These are phyloP conservation scores for Cosmorhoe ocellata DNA, from an alignment of 2,888 invertebrate genomes.

Conservation along the genomic window DNA sequence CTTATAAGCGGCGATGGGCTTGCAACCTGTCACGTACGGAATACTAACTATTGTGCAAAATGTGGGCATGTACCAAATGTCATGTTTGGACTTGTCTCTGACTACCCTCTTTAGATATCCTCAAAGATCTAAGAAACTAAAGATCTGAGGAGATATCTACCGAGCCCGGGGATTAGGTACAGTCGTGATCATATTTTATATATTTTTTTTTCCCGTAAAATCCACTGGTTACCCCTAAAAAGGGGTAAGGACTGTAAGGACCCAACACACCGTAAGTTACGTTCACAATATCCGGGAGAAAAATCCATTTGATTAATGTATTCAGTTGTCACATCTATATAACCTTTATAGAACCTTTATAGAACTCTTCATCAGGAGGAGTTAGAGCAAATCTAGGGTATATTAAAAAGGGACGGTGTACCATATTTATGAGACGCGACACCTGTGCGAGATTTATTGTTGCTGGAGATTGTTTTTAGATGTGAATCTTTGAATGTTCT, in stretches of 20 bases:
- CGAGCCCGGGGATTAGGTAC: too few species aligned
- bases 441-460: conserved; percentile 53
- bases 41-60: too few species aligned
- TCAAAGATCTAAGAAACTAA: too few species aligned
- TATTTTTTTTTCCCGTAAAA: too few species aligned
- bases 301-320: conserved; percentile 78
- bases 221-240: conserved; percentile 24
- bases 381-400: conserved; percentile 79
- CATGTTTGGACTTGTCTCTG: too few species aligned
- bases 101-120: too few species aligned
- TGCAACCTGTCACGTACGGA: too few species aligned
- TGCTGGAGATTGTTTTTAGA: conserved; percentile 4
- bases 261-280: conserved; percentile 32
- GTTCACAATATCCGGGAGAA: conserved; percentile 67
- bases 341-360: conserved; percentile 34
- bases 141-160: too few species aligned
- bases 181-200: too few species aligned
- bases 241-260: conserved; percentile 10
- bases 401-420: conserved; percentile 72
- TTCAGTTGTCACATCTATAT: conserved; percentile 68
- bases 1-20: too few species aligned
- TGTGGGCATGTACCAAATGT: too few species aligned
- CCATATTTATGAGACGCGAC: conserved; percentile 67
- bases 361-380: conserved; percentile 54
- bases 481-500: background rate